These are phyloP conservation scores for Pseudococcus jackbeardsleyi DNA, from an alignment of 2,888 invertebrate species.

Conservation along the genomic window DNA sequence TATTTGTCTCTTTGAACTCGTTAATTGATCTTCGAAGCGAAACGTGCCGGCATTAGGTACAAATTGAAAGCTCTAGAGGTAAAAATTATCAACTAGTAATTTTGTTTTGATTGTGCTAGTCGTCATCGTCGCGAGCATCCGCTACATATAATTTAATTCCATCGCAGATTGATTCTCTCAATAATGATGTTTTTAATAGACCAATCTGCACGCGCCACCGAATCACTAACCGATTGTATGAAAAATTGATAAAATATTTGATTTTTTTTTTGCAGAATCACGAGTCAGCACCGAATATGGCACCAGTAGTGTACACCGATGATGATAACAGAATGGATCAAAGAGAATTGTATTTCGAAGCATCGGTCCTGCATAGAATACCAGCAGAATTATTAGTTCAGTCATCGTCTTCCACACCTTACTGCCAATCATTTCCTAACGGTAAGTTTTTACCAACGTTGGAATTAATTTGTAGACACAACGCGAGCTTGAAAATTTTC, in stretches of 20 bases:
- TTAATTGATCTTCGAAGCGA: background rate
- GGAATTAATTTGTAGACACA: too few relatives aligned
- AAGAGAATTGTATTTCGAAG: constrained; percentile 55
- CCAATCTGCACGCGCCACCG: background rate
- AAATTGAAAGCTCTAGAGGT: background rate
- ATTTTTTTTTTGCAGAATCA: background rate
- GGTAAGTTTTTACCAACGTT: constrained; percentile 21
- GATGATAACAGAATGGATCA: constrained; percentile 35
- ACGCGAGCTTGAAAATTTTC: background rate
- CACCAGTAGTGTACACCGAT: constrained; percentile 51
- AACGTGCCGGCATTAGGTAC: background rate
- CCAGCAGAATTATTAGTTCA: constrained; percentile 59
- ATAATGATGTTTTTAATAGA: background rate
- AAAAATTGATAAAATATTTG: background rate
- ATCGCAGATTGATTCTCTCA: background rate
- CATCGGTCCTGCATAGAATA: constrained; percentile 59
- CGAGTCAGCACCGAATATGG: constrained; percentile 17
- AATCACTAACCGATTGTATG: background rate
- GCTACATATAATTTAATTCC: background rate
- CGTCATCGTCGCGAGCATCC: background rate
- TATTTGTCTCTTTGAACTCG: background rate
- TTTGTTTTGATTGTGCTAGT: background rate
- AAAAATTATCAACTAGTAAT: background rate
- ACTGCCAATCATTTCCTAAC: constrained; percentile 60
- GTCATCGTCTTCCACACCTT: constrained; percentile 61